Percentiles rank a stretch among this genome's conserved stretches.
These are phyloP conservation scores for Idaea aversata DNA, from an alignment of 2,888 invertebrate species.

Conservation along the genomic window DNA sequence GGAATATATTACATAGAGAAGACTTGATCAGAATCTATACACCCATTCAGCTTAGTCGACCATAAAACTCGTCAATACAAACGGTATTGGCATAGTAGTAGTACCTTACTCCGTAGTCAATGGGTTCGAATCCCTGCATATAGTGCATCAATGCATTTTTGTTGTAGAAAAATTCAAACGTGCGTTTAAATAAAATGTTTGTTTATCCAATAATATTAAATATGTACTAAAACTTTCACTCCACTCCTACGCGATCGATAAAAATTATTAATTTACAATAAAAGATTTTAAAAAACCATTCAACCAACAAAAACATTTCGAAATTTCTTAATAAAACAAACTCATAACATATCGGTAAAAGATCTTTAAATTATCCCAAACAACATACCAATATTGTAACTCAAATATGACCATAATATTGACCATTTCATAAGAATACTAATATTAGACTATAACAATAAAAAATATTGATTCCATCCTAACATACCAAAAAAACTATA, in stretches of 20 bases:
- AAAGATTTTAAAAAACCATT: neutral
- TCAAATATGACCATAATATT: neutral
- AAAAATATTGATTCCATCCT: constrained; percentile 36
- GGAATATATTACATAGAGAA: too few relatives aligned
- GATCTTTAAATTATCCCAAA: neutral
- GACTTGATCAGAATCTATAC: too few relatives aligned
- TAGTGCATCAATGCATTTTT: too few relatives aligned
- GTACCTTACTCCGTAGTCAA: too few relatives aligned
- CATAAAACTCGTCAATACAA: too few relatives aligned
- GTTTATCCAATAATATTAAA: neutral
- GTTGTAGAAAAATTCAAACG: too few relatives aligned
- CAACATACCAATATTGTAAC: neutral
- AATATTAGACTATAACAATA: constrained; percentile 24
- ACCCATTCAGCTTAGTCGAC: too few relatives aligned
- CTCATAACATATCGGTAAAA: neutral
- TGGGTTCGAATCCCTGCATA: too few relatives aligned
- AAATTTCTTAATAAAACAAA: neutral
- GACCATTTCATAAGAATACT: constrained; percentile 15
- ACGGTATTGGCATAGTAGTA: too few relatives aligned
- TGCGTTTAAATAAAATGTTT: neutral
- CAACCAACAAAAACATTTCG: neutral
- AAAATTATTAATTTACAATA: neutral
- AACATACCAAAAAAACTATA: constrained; percentile 18
- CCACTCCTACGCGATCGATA: neutral
- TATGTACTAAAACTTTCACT: neutral